Evolutionary conservation across 2,888 invertebrate species (phyloP).

Genomic region (Steinernema scapterisci): DNA sequence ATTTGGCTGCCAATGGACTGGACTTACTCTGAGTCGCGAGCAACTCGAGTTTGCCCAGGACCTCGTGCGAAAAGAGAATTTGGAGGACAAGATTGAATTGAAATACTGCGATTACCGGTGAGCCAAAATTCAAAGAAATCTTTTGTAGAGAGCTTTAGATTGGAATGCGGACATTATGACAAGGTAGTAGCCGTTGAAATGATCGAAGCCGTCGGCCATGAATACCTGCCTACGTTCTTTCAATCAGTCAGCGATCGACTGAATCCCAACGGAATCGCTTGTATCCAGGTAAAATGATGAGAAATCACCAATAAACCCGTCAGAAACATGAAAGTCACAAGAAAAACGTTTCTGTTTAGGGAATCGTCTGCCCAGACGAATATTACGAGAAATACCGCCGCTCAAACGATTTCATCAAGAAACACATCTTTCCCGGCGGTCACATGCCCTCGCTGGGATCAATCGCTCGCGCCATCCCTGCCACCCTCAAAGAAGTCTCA

Average conservation of each 20-base stretch:
- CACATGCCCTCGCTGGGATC: slow-evolving; percentile 55
- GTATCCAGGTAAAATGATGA: slow-evolving; percentile 51
- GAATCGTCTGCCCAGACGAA: slow-evolving; percentile 57
- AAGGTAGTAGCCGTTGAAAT: slow-evolving; percentile 58
- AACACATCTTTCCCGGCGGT: slow-evolving; percentile 64
- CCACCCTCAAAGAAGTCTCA: not conserved
- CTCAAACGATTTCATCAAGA: slow-evolving; percentile 61
- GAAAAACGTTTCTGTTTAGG: slow-evolving; percentile 42
- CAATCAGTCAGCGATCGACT: slow-evolving; percentile 52
- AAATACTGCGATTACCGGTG: slow-evolving; percentile 60
- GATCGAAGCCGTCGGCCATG: slow-evolving; percentile 63
- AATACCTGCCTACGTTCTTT: slow-evolving; percentile 59
- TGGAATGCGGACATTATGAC: slow-evolving; percentile 50
- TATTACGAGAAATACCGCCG: slow-evolving; percentile 56
- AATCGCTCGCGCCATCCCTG: slow-evolving; percentile 37
- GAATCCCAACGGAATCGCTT: slow-evolving; percentile 51
- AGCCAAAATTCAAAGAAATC: too few species aligned
- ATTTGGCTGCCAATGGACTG: slow-evolving; percentile 60
- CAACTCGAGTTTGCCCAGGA: slow-evolving; percentile 53
- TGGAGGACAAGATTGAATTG: slow-evolving; percentile 52
- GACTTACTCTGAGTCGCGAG: slow-evolving; percentile 59
- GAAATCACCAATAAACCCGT: too few species aligned
- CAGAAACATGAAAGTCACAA: too few species aligned
- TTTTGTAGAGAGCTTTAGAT: slow-evolving; percentile 47
- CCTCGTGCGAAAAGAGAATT: slow-evolving; percentile 47